Evolutionary conservation across 2,113 vertebrate genomes (phyloP), one percentile per base, ranked within the genome.

Genomic region (Heliornis fulica): DNA sequence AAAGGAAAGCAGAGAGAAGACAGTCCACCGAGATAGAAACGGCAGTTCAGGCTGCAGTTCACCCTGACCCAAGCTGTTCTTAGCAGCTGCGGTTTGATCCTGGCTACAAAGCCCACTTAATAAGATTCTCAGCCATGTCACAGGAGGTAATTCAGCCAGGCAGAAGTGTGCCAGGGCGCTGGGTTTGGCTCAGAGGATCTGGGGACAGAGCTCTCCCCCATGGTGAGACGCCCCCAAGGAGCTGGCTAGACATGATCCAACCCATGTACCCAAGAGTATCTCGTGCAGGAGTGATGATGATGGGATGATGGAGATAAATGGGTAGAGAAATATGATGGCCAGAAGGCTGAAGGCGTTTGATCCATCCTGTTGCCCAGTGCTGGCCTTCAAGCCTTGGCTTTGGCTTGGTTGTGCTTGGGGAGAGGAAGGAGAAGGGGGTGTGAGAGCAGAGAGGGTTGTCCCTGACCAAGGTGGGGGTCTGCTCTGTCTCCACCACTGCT

Each of bases 21-120:
- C 41, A 50, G 23, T 50, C 10, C 34, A 2, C 28, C 0, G 1
- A 65, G 70, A 51, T 48, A 68, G 61, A 93, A 92, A 57, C 10
- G 46, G 83, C 18, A 70, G 78, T 71, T 82, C 43, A 76, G 93
- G 93, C 71, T 0, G 0, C 71, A 56, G 50, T 84, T 88, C 43
- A 31, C 57, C 38, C n/a, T 92, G 90, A 71, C 70, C 88, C 66
- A 43, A 41, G 78, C 90, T 90, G 85, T 89, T 83, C 79, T 90
- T 65, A 88, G 88, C 66, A 83, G 83, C 96, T 83, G 82, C 1
- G 3, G 68, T 61, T 91, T 93, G 94, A 92, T 95, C 90, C 88
- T 90, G 83, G 59, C 70, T 85, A 9, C 93, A 97, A 94, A 95
- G 87, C 90, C 56, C 74, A 29, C 70, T 83, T 83, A 94, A 69